phyloP scores from a whole-genome alignment of 53 echinoderm and acorn worm species.

The Henricia sp. region DNA sequence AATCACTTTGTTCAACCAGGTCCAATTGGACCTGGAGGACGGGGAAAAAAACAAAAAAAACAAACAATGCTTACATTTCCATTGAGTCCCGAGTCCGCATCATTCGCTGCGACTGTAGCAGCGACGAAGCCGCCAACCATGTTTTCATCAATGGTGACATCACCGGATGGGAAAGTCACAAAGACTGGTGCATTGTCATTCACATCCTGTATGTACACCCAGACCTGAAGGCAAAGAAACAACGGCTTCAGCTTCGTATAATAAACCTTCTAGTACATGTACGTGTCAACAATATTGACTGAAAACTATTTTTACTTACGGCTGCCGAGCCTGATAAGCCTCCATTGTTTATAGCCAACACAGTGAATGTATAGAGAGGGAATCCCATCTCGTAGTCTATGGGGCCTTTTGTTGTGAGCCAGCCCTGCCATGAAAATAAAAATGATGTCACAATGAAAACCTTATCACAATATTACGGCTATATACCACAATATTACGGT shows the following conservation, averaged over 20 bases:
- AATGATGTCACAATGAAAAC: too few species aligned
- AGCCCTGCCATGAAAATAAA: slow-evolving; percentile 65
- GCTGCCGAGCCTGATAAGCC: slow-evolving; percentile 80
- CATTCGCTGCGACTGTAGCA: slow-evolving; percentile 59
- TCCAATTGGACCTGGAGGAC: too few species aligned
- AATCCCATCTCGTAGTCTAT: slow-evolving; percentile 80
- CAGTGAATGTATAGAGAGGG: slow-evolving; percentile 82
- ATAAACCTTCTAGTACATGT: neutral
- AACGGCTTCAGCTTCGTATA: neutral
- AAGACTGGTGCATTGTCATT: slow-evolving; percentile 81
- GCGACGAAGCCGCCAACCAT: slow-evolving; percentile 12
- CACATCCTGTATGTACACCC: slow-evolving; percentile 75
- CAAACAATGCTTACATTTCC: slow-evolving; percentile 51
- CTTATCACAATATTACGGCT: too few species aligned
- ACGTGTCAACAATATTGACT: neutral
- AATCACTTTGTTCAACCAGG: too few species aligned
- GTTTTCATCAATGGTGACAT: slow-evolving; percentile 50
- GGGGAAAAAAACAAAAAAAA: too few species aligned
- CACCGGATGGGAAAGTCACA: slow-evolving; percentile 23
- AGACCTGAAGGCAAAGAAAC: slow-evolving; percentile 59
- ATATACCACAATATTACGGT: too few species aligned
- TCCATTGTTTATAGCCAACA: slow-evolving; percentile 79
- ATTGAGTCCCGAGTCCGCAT: slow-evolving; percentile 71
- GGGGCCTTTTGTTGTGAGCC: slow-evolving; percentile 68
- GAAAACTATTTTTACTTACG: slow-evolving; percentile 55